Evolutionary conservation across 2,888 invertebrate species (phyloP).

Genomic region (Metalampra italica): DNA sequence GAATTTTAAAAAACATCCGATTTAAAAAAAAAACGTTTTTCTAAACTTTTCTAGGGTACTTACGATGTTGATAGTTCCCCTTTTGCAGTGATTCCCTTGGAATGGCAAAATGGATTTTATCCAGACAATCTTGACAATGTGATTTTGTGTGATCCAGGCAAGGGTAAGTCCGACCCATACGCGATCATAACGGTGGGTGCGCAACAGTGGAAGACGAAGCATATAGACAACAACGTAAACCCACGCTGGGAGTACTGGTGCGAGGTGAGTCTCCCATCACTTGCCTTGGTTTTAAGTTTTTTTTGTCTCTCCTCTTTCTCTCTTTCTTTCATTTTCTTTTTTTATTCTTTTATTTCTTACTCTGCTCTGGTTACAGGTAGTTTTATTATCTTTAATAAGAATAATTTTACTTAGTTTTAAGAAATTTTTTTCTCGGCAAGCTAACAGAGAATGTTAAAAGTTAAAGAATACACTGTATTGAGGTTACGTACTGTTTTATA

Average conservation of each 20-base stretch:
- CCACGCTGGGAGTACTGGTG: conserved; percentile 99
- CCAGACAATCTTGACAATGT: too few species aligned
- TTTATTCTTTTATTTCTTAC: conserved; percentile 15
- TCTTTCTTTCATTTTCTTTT: conserved; percentile 9
- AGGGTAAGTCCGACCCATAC: conserved; percentile 99
- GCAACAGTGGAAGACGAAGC: conserved; percentile 95
- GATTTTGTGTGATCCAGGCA: conserved; percentile 65
- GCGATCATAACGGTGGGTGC: conserved; percentile 94
- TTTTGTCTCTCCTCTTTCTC: conserved; percentile 6
- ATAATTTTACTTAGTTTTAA: neutral
- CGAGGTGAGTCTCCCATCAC: conserved; percentile 83
- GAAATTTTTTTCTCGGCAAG: conserved; percentile 3
- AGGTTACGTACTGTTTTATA: neutral
- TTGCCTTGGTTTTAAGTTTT: neutral
- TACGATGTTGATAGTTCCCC: too few species aligned
- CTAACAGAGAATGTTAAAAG: conserved; percentile 6
- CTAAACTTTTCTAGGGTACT: too few species aligned
- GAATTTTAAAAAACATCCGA: too few species aligned
- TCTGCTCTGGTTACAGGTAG: conserved; percentile 24
- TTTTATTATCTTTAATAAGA: neutral
- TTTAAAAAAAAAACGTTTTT: too few species aligned
- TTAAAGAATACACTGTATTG: too few species aligned
- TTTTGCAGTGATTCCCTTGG: too few species aligned
- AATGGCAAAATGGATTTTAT: too few species aligned
- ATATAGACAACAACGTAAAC: conserved; percentile 94